Base-by-base conservation (phyloP, 2,113 vertebrate genomes). In the Ibidorhyncha struthersii region DNA sequence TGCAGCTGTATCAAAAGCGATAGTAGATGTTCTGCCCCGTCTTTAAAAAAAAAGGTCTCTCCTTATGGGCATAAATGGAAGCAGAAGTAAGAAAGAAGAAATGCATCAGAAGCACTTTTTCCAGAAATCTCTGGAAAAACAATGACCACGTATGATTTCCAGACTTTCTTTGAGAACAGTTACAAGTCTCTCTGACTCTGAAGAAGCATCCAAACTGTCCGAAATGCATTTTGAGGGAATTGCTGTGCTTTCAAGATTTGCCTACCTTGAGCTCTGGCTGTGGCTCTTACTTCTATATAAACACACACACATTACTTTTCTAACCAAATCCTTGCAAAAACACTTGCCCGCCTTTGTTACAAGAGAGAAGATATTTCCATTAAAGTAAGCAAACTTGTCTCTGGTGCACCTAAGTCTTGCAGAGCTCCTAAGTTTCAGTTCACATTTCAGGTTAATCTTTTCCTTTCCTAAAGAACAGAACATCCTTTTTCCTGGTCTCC, bases 361-460 rank as follows among this genome's bases (percentile, higher is more conserved):
- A n/a, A 56, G 96, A 80, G 69, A 97, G 83, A 87, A 91, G 93
- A 96, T 90, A 94, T 95, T 96, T 92, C 95, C 93, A 94, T 70
- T 90, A 83, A 97, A 97, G 91, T 84, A 93, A 97, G 93, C 89
- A 96, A 97, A 94, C 93, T 93, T n/a, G 18, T 88, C 95, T 73
- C 86, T 97, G 70, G 91, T 73, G 77, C 81, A 96, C 96, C 95
- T 92, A 95, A 93, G 96, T 94, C 95, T 90, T 97, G 96, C 89
- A 78, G 96, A 96, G 96, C 96, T 97, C 81, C 95, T 93, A 94
- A 93, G 92, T 94, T 96, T 96, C 93, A 93, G 96, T 98, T 98
- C 98, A 98, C 92, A 32, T 97, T 97, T 96, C 97, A 98, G 98
- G 98, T 98, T 98, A 98, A 98, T 98, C 97, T 98, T 97, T 98